Conservation (phyloP, 2,113 vertebrate species). For the Zingel zingel region DNA sequence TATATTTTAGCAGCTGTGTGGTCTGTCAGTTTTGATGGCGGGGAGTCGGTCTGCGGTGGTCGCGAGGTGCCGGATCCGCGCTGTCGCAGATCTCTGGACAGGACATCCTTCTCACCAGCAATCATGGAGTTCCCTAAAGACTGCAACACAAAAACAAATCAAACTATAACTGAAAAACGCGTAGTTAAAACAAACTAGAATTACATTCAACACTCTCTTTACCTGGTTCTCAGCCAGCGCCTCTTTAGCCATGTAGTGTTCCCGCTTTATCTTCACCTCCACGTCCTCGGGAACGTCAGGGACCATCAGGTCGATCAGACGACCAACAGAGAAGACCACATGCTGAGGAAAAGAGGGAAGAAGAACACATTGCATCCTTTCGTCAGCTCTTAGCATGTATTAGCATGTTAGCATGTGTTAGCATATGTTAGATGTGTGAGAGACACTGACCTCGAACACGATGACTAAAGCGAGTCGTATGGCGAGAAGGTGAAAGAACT, state of each 20-base stretch:
- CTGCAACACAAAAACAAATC: slow-evolving; percentile 40
- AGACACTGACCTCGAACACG: slow-evolving; percentile 77
- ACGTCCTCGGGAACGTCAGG: slow-evolving; percentile 78
- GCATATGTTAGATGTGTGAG: too few relatives aligned
- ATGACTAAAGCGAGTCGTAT: slow-evolving; percentile 76
- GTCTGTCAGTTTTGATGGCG: neutral
- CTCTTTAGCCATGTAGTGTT: slow-evolving; percentile 81
- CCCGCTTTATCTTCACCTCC: slow-evolving; percentile 81
- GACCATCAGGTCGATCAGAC: slow-evolving; percentile 75
- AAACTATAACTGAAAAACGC: neutral
- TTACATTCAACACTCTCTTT: neutral
- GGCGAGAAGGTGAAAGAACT: slow-evolving; percentile 82
- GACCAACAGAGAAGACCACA: slow-evolving; percentile 71
- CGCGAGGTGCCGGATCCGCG: neutral
- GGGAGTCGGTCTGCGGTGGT: neutral
- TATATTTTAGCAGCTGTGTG: neutral
- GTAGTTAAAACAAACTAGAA: neutral
- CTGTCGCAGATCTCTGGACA: neutral
- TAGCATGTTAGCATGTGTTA: too few relatives aligned
- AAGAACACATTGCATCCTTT: too few relatives aligned
- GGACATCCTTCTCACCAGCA: neutral
- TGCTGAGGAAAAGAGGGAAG: slow-evolving; percentile 70
- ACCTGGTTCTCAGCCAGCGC: slow-evolving; percentile 80
- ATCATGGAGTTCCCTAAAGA: slow-evolving; percentile 33
- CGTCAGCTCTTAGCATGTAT: too few relatives aligned